These are phyloP conservation scores for Athrips mouffetella DNA, from an alignment of 2,888 invertebrate genomes.

Conservation along the genomic window DNA sequence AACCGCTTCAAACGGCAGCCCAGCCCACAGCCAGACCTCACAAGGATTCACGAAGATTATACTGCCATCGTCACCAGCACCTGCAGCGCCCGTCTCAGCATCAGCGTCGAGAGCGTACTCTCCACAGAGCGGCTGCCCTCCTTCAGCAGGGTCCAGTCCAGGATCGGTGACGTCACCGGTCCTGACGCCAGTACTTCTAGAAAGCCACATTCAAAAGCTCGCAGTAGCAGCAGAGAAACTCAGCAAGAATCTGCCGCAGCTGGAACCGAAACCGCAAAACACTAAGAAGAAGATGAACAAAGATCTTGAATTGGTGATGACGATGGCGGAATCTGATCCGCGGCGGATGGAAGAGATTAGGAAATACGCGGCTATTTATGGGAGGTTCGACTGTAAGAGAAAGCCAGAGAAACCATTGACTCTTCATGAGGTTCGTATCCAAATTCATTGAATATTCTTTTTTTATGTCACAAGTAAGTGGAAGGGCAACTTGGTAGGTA, in stretches of 20 bases:
- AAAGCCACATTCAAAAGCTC: conserved; percentile 90
- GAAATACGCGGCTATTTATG: conserved; percentile 98
- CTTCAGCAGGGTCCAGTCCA: conserved; percentile 79
- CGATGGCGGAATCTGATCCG: conserved; percentile 92
- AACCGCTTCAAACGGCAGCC: conserved; percentile 65
- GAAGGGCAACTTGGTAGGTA: too few species aligned
- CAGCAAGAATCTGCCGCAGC: conserved; percentile 88
- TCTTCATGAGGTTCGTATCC: conserved; percentile 89
- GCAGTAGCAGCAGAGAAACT: conserved; percentile 90
- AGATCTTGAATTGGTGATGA: conserved; percentile 94
- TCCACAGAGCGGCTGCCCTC: conserved; percentile 68
- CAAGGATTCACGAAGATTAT: conserved; percentile 70
- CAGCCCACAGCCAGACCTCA: conserved; percentile 50
- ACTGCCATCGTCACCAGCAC: conserved; percentile 68
- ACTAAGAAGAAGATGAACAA: conserved; percentile 95
- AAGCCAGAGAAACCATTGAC: conserved; percentile 98
- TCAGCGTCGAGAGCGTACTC: conserved; percentile 61
- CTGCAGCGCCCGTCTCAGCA: conserved; percentile 60
- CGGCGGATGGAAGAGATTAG: conserved; percentile 94
- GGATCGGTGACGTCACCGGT: conserved; percentile 79
- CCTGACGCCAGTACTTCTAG: conserved; percentile 87
- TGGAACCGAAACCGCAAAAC: conserved; percentile 93
- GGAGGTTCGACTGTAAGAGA: conserved; percentile 97
- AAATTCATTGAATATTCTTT: not conserved
- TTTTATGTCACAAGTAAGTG: too few species aligned